Conservation (phyloP, 2,113 vertebrate genomes). For the Stictonetta naevosa region DNA sequence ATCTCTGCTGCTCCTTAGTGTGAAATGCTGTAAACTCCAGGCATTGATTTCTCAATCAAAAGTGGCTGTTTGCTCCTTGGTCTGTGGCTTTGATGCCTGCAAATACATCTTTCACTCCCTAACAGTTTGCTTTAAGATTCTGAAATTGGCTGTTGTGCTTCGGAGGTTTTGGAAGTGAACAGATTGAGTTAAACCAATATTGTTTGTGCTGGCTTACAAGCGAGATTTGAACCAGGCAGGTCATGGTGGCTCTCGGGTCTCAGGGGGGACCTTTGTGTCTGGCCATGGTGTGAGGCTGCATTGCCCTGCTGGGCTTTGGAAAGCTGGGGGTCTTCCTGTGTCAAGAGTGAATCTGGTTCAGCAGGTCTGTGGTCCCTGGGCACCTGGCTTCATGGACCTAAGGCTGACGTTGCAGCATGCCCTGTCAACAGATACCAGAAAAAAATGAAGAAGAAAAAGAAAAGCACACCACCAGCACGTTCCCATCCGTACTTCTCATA, state of each 20-base stretch:
- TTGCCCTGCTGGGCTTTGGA: neutral
- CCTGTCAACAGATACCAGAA: neutral
- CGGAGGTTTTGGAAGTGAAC: neutral
- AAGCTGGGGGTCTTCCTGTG: neutral
- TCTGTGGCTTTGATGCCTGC: constrained; percentile 8
- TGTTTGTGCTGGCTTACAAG: neutral
- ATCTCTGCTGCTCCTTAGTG: neutral
- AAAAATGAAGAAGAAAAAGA: neutral
- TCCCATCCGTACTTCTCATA: fast-evolving
- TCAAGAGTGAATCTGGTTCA: neutral
- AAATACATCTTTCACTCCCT: constrained; percentile 23
- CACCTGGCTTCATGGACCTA: too few relatives aligned
- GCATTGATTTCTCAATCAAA: constrained; percentile 49
- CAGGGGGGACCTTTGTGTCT: neutral
- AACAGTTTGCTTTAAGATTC: neutral
- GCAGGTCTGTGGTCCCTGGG: neutral
- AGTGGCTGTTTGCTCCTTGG: constrained; percentile 4
- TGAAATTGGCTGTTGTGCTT: constrained; percentile 1
- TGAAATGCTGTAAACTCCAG: constrained; percentile 20
- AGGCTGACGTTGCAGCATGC: neutral
- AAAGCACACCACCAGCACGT: neutral
- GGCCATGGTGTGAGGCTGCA: fast-evolving
- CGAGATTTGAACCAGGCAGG: neutral
- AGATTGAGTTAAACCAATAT: neutral
- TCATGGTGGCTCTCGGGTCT: neutral